A percentile compares a stretch with the other conserved stretches of the same genome.
Evolutionary conservation across 2,113 vertebrate genomes (phyloP).

Genomic region (Neodontobutis hainanensis): DNA sequence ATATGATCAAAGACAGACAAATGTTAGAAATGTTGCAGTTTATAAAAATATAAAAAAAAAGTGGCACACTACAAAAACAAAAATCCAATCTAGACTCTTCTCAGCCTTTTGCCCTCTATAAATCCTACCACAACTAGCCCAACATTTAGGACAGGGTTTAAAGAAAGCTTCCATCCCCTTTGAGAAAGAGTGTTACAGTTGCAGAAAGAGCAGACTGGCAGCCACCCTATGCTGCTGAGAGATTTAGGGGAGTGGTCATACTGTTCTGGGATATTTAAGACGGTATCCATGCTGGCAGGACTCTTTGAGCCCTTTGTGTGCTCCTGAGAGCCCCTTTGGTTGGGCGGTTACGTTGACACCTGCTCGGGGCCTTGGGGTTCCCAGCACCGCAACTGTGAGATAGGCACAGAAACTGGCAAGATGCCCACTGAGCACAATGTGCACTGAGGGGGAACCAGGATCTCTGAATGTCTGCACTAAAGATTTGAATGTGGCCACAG

Average conservation of each 20-base stretch:
- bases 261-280: conserved; percentile 72
- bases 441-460: conserved; percentile 22
- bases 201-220: conserved; percentile 57
- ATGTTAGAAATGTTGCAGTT: no score
- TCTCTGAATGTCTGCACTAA: conserved; percentile 27
- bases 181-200: conserved; percentile 56
- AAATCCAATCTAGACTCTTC: conserved; percentile 17
- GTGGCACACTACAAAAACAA: conserved; percentile 16
- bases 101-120: conserved; percentile 24
- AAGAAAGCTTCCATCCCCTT: conserved; percentile 39
- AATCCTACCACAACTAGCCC: conserved; percentile 24
- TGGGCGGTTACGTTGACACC: conserved; percentile 73
- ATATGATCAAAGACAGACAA: background rate
- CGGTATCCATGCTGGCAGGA: conserved; percentile 70
- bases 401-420: conserved; percentile 60
- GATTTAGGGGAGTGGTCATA: conserved; percentile 64
- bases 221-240: conserved; percentile 55
- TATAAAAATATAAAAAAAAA: no score
- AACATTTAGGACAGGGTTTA: conserved; percentile 34
- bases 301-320: conserved; percentile 75
- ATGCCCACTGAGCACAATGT: conserved; percentile 52
- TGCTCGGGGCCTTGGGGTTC: conserved; percentile 73
- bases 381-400: conserved; percentile 58
- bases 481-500: conserved; percentile 1
- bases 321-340: conserved; percentile 62